Evolutionary conservation across 2,888 invertebrate genomes (phyloP), one percentile per base, ranked within the genome.

Genomic region (Yponomeuta evonymella): DNA sequence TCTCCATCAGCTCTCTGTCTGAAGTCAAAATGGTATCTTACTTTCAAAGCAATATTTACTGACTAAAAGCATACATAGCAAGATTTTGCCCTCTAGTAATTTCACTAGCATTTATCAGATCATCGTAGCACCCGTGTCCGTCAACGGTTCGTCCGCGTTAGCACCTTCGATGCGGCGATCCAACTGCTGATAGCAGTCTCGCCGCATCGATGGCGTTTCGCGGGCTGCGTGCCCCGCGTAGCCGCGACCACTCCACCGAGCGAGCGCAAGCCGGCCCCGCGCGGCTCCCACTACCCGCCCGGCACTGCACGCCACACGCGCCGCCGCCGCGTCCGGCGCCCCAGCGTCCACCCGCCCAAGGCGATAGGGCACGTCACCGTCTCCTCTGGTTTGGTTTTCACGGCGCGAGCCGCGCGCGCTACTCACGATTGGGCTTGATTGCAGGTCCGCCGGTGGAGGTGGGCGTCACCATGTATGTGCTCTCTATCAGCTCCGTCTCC

Each of bases 381-480:
- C 79, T 79, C 81, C 82, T 81, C 80, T 88, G 88, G 85, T 88
- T 88, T 87, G 88, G 88, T 88, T 88, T 87, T 87, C 87, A 87
- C 87, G 78, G 86, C 84, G 84, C 84, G 79, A 81, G 78, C 78
- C 79, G 81, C 79, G 81, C 80, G 82, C 83, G 82, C 82, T 78
- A 88, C 90, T 92, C 86, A 92, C 88, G 75, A 87, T 88, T 90
- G 90, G 90, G 84, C 90, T 91, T 92, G 90, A 90, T 94, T 97
- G 93, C 96, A 98, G 98, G 97, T 95, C 96, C 96, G 93, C 97
- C 98, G 89, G 98, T 98, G 94, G 97, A 97, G 93, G 98, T 98
- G 92, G 97, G 98, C 93, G 97, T 98, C 94, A 98, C 98, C 94
- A 97, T 98, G 96, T 98, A 97, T 95, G 98, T 98, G 94, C 96